Conservation (phyloP, 1,140 invertebrate species). For the Eueides isabella region DNA sequence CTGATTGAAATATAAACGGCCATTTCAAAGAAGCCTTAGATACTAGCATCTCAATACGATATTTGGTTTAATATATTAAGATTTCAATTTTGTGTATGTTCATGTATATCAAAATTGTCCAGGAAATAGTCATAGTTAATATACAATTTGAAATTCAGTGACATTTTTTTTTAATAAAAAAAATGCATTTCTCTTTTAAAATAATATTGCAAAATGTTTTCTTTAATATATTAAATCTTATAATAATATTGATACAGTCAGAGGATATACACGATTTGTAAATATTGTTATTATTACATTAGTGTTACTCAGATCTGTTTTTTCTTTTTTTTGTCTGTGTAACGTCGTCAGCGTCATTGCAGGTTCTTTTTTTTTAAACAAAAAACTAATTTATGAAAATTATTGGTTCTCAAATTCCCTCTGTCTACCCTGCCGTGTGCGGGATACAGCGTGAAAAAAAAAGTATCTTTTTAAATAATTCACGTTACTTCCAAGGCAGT, state of each 20-base stretch:
- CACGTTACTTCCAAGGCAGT: too few relatives aligned
- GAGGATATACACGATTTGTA: constrained; percentile 25
- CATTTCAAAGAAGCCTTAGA: not conserved
- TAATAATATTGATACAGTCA: constrained; percentile 3
- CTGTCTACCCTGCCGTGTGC: too few relatives aligned
- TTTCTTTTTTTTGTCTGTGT: constrained; percentile 31
- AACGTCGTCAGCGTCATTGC: too few relatives aligned
- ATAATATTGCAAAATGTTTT: not conserved
- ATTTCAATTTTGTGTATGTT: not conserved
- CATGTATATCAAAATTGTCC: constrained; percentile 3
- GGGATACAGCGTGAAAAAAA: too few relatives aligned
- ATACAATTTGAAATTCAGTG: not conserved
- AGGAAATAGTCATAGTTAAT: not conserved
- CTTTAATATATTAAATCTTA: not conserved
- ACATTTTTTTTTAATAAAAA: not conserved
- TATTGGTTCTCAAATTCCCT: too few relatives aligned
- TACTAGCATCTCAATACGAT: constrained; percentile 1
- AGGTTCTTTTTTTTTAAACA: too few relatives aligned
- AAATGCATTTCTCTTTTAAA: not conserved
- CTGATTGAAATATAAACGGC: not conserved
- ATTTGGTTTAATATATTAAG: constrained; percentile 10
- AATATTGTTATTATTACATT: constrained; percentile 33
- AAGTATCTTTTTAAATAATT: too few relatives aligned
- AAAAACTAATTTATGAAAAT: too few relatives aligned
- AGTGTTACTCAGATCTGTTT: constrained; percentile 37